Evolutionary conservation across 2,888 invertebrate species (phyloP), one percentile per base, ranked within the genome.

Genomic region (Fragum fragum): DNA sequence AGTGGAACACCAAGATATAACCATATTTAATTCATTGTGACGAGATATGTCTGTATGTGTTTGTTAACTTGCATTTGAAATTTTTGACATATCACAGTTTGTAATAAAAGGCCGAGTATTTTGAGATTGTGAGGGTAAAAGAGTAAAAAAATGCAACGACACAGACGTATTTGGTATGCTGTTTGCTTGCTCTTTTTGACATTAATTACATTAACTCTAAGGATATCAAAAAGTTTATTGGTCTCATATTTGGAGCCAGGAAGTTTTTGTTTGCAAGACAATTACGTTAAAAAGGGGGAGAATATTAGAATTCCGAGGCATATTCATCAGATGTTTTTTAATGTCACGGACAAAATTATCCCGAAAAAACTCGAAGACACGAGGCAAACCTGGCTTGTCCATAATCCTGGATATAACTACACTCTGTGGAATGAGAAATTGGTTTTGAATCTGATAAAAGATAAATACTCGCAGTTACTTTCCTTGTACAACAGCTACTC

Each of bases 301-400:
- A 21, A 5, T 26, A 23, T 7, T 57, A n/a, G 23, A 28, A 7
- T 81, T 23, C 76, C 81, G 0, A 18, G 55, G 9, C 76, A 76
- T 53, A 76, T 81, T 18, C 76, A 81, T 63, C 81, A 81, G 61
- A 73, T 81, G 32, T 81, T 69, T 61, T 81, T 81, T 47, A 36
- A 63, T 39, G 52, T 61, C 16, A 73, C 76, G 7, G 73, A 81
- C 28, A 61, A 73, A 39, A 29, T 53, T 9, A 73, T 81, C 9
- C 76, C 81, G 3, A 32, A 52, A 7, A 29, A 59, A 18, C 61
- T 76, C n/a, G 42, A 69, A 42, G 0, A 21, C 1, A 59, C 73
- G 0, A 28, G 61, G 23, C 28, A 61, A 18, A 81, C 73, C 14
- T 81, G 81, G 81, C 68, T 29, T 0, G n/a, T 21, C 5, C 29